These are phyloP conservation scores for Eptatretus burgeri DNA, from an alignment of 2,113 vertebrate genomes.

Conservation along the genomic window DNA sequence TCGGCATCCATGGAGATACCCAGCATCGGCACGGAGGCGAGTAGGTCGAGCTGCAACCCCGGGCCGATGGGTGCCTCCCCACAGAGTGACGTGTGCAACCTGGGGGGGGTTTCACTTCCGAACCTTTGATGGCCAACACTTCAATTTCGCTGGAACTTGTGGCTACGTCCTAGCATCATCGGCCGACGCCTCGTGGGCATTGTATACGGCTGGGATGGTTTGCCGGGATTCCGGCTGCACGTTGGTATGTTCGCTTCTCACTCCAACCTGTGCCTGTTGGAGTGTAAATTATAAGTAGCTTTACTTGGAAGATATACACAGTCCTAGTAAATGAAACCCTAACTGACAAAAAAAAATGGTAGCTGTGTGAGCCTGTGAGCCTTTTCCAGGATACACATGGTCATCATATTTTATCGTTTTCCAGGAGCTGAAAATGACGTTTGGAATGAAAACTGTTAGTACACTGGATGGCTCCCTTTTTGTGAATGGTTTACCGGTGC, in stretches of 20 bases:
- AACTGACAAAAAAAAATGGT: background rate
- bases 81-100: conserved; percentile 20
- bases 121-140: conserved; percentile 44
- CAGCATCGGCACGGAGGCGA: no score
- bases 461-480: conserved; percentile 20
- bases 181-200: conserved; percentile 30
- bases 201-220: conserved; percentile 17
- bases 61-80: no score
- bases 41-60: no score
- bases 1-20: no score
- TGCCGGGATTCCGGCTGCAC: conserved; percentile 13
- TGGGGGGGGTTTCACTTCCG: conserved; percentile 47
- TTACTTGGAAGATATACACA: background rate
- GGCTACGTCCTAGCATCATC: conserved; percentile 31
- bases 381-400: conserved; percentile 1
- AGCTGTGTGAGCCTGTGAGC: background rate
- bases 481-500: conserved; percentile 19
- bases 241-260: background rate
- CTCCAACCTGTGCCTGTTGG: background rate
- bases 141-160: conserved; percentile 36
- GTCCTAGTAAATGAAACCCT: background rate
- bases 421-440: conserved; percentile 26
- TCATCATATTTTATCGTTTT: background rate
- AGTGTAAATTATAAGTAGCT: background rate
- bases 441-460: conserved; percentile 28